phyloP scores from a whole-genome alignment of 2,113 vertebrate genomes.

The Seriola aureovittata region DNA sequence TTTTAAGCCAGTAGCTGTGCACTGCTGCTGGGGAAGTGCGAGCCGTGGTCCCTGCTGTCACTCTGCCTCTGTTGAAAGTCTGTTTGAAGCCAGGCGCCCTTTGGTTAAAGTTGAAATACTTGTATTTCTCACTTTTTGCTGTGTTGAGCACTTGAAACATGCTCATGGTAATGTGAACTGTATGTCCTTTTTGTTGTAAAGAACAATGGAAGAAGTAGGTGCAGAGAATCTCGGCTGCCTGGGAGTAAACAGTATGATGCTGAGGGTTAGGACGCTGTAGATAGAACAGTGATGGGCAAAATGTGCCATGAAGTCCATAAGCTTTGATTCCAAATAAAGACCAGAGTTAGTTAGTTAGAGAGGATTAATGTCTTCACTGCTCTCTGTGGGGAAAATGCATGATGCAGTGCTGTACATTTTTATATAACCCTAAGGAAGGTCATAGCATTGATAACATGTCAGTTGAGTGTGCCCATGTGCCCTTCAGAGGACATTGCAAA shows the following conservation, averaged over 20 bases:
- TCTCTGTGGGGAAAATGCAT: slow-evolving; percentile 17
- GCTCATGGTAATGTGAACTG: slow-evolving; percentile 40
- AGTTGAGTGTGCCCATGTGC: neutral
- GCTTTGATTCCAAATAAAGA: slow-evolving; percentile 42
- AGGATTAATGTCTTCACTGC: slow-evolving; percentile 52
- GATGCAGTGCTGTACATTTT: slow-evolving; percentile 13
- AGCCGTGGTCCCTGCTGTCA: slow-evolving; percentile 61
- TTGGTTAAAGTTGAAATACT: slow-evolving; percentile 57
- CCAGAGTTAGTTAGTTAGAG: slow-evolving; percentile 10
- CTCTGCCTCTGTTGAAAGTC: slow-evolving; percentile 55
- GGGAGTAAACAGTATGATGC: neutral
- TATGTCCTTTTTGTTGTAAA: slow-evolving; percentile 49
- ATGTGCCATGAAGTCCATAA: slow-evolving; percentile 18
- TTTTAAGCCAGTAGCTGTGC: slow-evolving; percentile 54
- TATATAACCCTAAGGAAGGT: slow-evolving; percentile 13
- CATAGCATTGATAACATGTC: neutral
- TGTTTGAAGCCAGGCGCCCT: slow-evolving; percentile 56
- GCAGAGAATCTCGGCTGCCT: slow-evolving; percentile 31
- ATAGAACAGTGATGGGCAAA: slow-evolving; percentile 19
- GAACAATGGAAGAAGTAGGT: slow-evolving; percentile 10
- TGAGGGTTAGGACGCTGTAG: neutral
- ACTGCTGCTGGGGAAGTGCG: slow-evolving; percentile 53
- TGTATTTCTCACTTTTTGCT: slow-evolving; percentile 43
- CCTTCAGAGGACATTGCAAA: neutral
- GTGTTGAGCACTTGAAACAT: slow-evolving; percentile 42